A percentile compares a stretch with the other conserved stretches of the same genome.
Evolutionary conservation across 1,140 invertebrate species (phyloP).

Genomic region (Ceratina japonica): DNA sequence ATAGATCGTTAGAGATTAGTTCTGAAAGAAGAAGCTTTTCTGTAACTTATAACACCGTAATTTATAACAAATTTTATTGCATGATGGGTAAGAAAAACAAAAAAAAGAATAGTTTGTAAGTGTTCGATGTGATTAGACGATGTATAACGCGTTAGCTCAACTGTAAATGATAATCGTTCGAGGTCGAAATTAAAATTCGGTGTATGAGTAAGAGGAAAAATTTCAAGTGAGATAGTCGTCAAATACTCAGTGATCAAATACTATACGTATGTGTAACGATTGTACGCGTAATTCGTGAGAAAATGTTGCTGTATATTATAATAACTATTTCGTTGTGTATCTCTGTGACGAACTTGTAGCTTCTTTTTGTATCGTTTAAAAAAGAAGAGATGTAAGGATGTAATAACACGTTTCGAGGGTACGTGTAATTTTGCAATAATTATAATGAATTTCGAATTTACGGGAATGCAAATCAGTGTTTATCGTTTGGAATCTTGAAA

Average conservation of each 20-base stretch:
- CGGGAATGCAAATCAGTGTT: too few relatives aligned
- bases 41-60: background rate
- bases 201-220: background rate
- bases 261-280: too few relatives aligned
- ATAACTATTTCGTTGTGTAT: conserved; percentile 16
- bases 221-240: too few relatives aligned
- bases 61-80: conserved; percentile 6
- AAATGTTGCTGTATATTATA: conserved; percentile 3
- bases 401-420: conserved; percentile 10
- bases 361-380: background rate
- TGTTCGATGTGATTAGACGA: conserved; percentile 6
- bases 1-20: background rate
- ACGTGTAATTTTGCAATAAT: conserved; percentile 18
- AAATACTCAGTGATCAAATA: too few relatives aligned
- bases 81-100: conserved; percentile 19
- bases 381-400: background rate
- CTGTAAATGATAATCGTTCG: conserved; percentile 10
- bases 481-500: too few relatives aligned
- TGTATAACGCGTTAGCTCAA: conserved; percentile 4
- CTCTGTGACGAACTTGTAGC: background rate
- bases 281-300: background rate
- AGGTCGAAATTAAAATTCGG: conserved; percentile 15
- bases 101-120: background rate
- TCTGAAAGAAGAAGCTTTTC: conserved; percentile 2
- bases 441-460: conserved; percentile 24